phyloP scores from a whole-genome alignment of 2,113 vertebrate species.

The Pristiophorus japonicus region DNA sequence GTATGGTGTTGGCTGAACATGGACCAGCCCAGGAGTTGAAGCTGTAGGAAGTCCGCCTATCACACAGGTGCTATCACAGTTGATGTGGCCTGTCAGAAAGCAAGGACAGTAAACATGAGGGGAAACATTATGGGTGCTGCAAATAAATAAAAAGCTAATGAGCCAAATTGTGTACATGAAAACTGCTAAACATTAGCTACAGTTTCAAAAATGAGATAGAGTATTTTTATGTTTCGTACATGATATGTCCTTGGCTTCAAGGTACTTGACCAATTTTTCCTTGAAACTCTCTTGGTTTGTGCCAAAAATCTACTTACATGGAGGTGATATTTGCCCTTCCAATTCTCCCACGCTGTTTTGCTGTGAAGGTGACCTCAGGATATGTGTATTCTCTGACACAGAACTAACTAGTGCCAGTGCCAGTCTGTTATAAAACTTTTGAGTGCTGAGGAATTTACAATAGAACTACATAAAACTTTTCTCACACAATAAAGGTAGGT shows the following conservation, averaged over 20 bases:
- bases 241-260: not conserved
- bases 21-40: not conserved
- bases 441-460: slow-evolving; percentile 18
- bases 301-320: not conserved
- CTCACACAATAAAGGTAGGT: not conserved
- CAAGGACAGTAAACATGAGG: not conserved
- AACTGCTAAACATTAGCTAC: not conserved
- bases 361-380: slow-evolving; percentile 20
- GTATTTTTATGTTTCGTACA: not conserved
- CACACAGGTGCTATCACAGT: not conserved
- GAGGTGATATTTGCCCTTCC: slow-evolving; percentile 20
- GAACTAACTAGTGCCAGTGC: slow-evolving; percentile 21
- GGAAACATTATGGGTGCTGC: not conserved
- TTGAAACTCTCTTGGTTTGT: not conserved
- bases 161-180: not conserved
- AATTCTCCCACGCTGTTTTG: slow-evolving; percentile 22
- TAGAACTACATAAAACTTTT: slow-evolving; percentile 11
- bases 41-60: not conserved
- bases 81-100: not conserved
- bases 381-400: slow-evolving; percentile 25
- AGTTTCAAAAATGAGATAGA: not conserved
- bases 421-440: not conserved
- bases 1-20: not conserved
- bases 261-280: not conserved
- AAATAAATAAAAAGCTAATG: not conserved